Conservation (phyloP, 2,113 vertebrate genomes). For the Gallinago media region DNA sequence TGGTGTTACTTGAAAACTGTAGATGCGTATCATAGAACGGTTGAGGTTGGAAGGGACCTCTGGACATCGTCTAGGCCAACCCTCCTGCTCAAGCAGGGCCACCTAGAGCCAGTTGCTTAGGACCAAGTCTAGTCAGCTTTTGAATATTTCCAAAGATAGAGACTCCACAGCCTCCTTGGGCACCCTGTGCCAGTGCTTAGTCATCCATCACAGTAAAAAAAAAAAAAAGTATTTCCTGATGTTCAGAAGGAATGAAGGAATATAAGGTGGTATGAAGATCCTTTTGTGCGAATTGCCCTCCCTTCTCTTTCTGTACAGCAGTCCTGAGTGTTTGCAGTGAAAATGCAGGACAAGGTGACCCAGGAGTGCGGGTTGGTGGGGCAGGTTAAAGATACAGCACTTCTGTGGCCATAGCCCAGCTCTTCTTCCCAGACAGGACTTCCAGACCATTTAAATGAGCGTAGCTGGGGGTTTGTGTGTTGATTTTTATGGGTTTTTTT, state of each 20-base stretch:
- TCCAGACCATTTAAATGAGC: not conserved
- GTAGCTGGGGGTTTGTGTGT: not conserved
- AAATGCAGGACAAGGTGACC: not conserved
- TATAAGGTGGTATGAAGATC: not conserved
- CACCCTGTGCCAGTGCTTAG: not conserved
- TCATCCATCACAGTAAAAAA: not conserved
- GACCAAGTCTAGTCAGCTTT: not conserved
- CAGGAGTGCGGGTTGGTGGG: not conserved
- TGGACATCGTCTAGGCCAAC: not conserved
- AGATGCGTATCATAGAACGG: not conserved
- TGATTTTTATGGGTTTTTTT: too few species aligned
- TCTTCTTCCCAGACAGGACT: not conserved
- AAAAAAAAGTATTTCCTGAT: not conserved
- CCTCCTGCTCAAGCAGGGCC: not conserved
- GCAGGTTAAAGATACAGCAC: not conserved
- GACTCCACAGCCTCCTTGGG: not conserved
- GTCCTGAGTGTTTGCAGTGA: not conserved
- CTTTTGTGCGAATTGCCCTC: not conserved
- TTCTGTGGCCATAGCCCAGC: not conserved
- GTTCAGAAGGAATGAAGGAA: not conserved
- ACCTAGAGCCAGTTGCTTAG: not conserved
- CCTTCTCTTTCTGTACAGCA: not conserved
- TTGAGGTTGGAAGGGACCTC: not conserved
- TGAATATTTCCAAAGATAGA: not conserved
- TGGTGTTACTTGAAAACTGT: not conserved